Percentiles rank a stretch among this genome's conserved stretches.
These are phyloP conservation scores for Vulpes lagopus DNA, from an alignment of 2,113 vertebrate genomes.

Conservation along the genomic window DNA sequence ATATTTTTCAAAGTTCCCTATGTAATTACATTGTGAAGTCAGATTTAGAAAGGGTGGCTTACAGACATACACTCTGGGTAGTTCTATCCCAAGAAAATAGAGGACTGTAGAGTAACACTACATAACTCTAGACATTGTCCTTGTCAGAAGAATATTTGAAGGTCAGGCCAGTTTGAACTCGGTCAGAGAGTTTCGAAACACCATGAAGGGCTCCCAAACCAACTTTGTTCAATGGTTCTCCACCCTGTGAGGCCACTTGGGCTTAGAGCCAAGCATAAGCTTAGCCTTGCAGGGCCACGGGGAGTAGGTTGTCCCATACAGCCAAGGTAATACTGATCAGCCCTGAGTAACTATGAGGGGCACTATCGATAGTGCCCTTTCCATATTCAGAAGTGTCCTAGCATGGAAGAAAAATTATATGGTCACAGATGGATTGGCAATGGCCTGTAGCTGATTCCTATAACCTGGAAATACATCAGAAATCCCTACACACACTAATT, in stretches of 20 bases:
- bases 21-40: neutral
- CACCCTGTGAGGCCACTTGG: neutral
- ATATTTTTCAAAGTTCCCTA: neutral
- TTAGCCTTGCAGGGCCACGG: neutral
- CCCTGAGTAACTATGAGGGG: neutral
- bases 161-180: neutral
- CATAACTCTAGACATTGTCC: slow-evolving; percentile 18
- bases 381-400: neutral
- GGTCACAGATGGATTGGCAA: neutral
- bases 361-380: neutral
- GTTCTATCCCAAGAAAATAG: neutral
- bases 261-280: slow-evolving; percentile 33
- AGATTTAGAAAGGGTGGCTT: slow-evolving; percentile 34
- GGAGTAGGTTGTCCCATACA: neutral
- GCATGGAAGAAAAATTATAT: slow-evolving; percentile 1
- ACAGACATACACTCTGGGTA: neutral
- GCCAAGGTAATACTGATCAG: neutral
- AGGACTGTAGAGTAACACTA: neutral
- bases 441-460: neutral
- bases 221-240: slow-evolving; percentile 33
- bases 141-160: neutral
- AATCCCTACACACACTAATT: neutral
- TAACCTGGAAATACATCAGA: neutral
- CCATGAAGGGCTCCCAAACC: neutral
- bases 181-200: slow-evolving; percentile 42